Evolutionary conservation across 2,888 invertebrate species (phyloP).

Genomic region (Archaeoteleia sp.): DNA sequence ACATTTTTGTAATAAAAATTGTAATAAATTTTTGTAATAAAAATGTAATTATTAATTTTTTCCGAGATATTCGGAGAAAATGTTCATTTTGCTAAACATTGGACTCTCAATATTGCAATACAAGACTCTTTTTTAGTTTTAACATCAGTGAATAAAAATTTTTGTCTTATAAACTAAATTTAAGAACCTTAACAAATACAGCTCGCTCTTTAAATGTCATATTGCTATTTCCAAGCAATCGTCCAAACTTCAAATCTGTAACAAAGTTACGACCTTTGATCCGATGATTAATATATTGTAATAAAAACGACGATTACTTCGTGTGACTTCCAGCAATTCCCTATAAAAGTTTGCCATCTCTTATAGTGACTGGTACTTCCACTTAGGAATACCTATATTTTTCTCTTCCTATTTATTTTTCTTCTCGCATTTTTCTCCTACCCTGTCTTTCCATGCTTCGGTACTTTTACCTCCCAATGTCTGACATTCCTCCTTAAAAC

Average conservation of each 20-base stretch:
- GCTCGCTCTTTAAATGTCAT: slow-evolving; percentile 4
- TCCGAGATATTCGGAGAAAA: too few relatives aligned
- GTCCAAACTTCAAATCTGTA: background rate
- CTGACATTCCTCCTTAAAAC: slow-evolving; percentile 36
- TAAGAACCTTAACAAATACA: too few relatives aligned
- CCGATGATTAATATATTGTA: slow-evolving; percentile 34
- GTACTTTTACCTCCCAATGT: slow-evolving; percentile 6
- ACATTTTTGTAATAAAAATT: too few relatives aligned
- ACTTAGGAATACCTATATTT: slow-evolving; percentile 20
- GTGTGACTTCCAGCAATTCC: slow-evolving; percentile 26
- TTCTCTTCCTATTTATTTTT: slow-evolving; percentile 8
- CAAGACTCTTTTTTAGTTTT: too few relatives aligned
- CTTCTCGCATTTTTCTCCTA: slow-evolving; percentile 15
- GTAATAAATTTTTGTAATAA: too few relatives aligned
- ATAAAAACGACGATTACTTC: slow-evolving; percentile 37
- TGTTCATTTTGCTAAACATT: too few relatives aligned
- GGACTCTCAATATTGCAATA: too few relatives aligned
- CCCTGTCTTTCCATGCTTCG: too few relatives aligned
- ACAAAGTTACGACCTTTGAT: slow-evolving; percentile 2
- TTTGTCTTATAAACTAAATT: too few relatives aligned
- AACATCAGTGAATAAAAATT: too few relatives aligned
- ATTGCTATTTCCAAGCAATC: background rate
- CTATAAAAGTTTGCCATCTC: slow-evolving; percentile 22
- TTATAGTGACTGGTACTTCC: slow-evolving; percentile 28
- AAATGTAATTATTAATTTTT: too few relatives aligned